Evolutionary conservation across 2,113 vertebrate genomes (phyloP), one percentile per base, ranked within the genome.

Genomic region (Triplophysa rosa): DNA sequence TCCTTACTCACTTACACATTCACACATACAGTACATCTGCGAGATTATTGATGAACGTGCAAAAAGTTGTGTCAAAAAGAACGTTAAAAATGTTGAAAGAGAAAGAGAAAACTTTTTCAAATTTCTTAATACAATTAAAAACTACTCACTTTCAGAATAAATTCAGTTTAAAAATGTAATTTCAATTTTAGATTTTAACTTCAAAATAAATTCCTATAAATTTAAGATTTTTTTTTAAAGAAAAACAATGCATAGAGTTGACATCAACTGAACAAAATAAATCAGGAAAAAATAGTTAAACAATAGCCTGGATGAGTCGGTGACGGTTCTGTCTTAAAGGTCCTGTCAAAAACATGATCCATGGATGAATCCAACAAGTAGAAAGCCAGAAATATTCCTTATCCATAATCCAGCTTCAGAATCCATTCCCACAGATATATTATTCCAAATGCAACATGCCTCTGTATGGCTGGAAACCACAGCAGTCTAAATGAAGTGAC

Each of bases 401-500:
- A 17, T 70, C 54, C 16, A 33, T 16, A 12, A 12, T 69, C 24
- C 11, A 42, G 56, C 69, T 13, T 61, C 40, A 56, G 64, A 56
- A 29, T 70, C 42, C 56, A 19, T 63, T 40, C 2, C 16, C 14
- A 45, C 9, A 29, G 11, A 14, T 58, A 58, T n/a, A n/a, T 72
- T 37, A 37, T 9, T 59, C n/a, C 45, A 74, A 12, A 83, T 56
- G 33, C 29, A 72, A 17, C n/a, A 12, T 49, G 23, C 59, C 64
- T 47, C 13, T 40, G 54, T 75, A 66, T 78, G 26, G 54, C 3
- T 49, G 16, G 56, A n/a, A n/a, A 61, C 40, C 52, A 13, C 21
- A 54, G 82, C 4, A 2, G 4, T 59, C 68, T 74, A 71, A 68
- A 49, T 37, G 37, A 67, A 78, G 23, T 67, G 62, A 42, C 61